Base-by-base conservation (phyloP, 2,888 invertebrate species). In the Acheta domesticus region DNA sequence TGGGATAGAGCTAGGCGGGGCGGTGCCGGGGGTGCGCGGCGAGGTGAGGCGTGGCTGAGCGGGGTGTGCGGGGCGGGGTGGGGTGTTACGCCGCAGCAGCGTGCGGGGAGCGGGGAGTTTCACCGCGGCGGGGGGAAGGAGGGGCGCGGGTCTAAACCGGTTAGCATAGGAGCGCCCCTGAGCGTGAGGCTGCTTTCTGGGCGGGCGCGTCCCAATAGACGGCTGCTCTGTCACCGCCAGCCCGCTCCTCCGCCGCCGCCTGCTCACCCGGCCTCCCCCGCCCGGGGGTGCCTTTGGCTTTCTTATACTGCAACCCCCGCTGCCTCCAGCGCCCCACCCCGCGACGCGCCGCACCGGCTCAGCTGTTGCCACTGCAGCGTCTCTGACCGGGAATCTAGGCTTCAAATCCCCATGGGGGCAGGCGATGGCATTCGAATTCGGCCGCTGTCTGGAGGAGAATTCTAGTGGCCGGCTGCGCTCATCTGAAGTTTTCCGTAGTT, bases 151-250 rank as follows among this genome's bases (percentile, higher is more conserved):
- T 62, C 62, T 78, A 80, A 80, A 80, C 80, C 80, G 75, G 77
- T 80, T 80, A 80, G 80, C 80, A 80, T 78, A 78, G 76, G 76
- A 76, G 48, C 48, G 62, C 78, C 19, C 36, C 78, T 80, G 78
- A 80, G 78, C 80, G 80, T 80, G 49, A 80, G 78, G 75, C 36
- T 12, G 62, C 16, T 62, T 62, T 62, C 62, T 62, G 62, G 62
- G 62, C 62, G 62, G 62, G 16, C 62, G 62, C 62, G 16, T n/a
- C 62, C 62, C 16, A 62, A 62, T 62, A 4, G 62, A 14, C 62
- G 62, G 4, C 2, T 14, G 16, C 62, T 62, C 62, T 62, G 62
- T 62, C 62, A n/a, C 62, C 62, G 14, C 16, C 62, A 62, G 62
- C 16, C 36, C 8, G 8, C n/a, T 8, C 62, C 62, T 19, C 62